Percentiles rank a stretch among this genome's conserved stretches.
Evolutionary conservation across 1,140 invertebrate species (phyloP).

Genomic region (Penaeus vannamei): DNA sequence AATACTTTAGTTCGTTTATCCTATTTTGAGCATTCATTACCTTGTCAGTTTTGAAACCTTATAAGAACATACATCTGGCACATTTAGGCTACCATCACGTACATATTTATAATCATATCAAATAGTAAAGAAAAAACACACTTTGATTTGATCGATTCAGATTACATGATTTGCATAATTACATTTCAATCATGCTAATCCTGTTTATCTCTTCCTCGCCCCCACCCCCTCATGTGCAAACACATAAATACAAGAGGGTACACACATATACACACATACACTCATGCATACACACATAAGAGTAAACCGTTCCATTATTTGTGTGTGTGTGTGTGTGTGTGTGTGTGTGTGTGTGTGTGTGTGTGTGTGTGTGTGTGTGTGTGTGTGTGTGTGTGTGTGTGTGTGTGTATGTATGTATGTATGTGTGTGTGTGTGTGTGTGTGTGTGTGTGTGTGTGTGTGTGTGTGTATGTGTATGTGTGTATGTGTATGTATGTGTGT

Average conservation of each 20-base stretch:
- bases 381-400: conserved; percentile 11
- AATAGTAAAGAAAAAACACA: too few species aligned
- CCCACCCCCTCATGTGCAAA: not conserved
- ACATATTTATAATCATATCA: too few species aligned
- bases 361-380: not conserved
- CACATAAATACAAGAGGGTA: not conserved
- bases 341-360: conserved; percentile 7
- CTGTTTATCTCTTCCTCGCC: too few species aligned
- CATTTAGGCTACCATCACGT: too few species aligned
- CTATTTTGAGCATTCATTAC: too few species aligned
- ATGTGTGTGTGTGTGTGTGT: conserved; percentile 1
- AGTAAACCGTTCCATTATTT: not conserved
- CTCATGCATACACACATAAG: not conserved
- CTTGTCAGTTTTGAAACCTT: too few species aligned
- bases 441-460: not conserved
- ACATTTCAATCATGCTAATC: too few species aligned
- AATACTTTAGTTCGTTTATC: too few species aligned
- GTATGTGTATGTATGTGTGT: conserved; percentile 17
- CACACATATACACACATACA: conserved; percentile 31
- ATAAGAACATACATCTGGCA: too few species aligned
- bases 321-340: not conserved
- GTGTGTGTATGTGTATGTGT: conserved; percentile 7
- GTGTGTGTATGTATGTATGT: conserved; percentile 17
- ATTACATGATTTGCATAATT: too few species aligned
- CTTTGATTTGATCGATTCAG: too few species aligned